A percentile compares a stretch with the other conserved stretches of the same genome.
These are phyloP conservation scores for Oxycera nigricornis DNA, from an alignment of 2,888 invertebrate species.

Conservation along the genomic window DNA sequence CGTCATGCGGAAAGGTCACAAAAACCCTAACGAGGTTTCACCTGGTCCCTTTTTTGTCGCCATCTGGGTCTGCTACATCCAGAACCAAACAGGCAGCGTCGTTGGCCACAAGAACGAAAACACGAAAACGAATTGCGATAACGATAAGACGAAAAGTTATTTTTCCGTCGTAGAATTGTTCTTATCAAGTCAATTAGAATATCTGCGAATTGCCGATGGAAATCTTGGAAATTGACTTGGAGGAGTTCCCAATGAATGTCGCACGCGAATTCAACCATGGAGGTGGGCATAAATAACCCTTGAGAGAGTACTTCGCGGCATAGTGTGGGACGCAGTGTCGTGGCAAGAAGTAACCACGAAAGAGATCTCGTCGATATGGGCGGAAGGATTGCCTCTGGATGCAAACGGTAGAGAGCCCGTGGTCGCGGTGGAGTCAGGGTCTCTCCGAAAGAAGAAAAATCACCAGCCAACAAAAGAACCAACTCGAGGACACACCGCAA, in stretches of 20 bases:
- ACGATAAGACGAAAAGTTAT: slow-evolving; percentile 31
- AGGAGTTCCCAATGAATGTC: slow-evolving; percentile 32
- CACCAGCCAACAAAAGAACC: not conserved
- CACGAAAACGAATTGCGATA: slow-evolving; percentile 13
- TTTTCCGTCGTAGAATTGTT: slow-evolving; percentile 31
- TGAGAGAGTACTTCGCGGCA: too few relatives aligned
- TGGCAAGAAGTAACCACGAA: slow-evolving; percentile 13
- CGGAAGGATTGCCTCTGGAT: not conserved
- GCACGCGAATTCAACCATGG: slow-evolving; percentile 35
- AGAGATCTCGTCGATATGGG: slow-evolving; percentile 7
- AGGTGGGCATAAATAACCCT: slow-evolving; percentile 37
- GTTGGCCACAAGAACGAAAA: not conserved
- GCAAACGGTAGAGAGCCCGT: not conserved
- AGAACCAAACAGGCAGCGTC: not conserved
- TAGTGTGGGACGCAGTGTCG: not conserved
- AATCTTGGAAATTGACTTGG: slow-evolving; percentile 36
- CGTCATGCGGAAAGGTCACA: not conserved
- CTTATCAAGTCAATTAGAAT: slow-evolving; percentile 35
- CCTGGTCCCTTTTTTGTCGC: not conserved
- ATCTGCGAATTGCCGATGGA: slow-evolving; percentile 37
- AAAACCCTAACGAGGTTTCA: not conserved
- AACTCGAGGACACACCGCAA: slow-evolving; percentile 18
- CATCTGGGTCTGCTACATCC: not conserved
- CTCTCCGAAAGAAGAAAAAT: slow-evolving; percentile 20
- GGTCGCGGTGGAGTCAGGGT: not conserved